phyloP scores from a whole-genome alignment of 2,113 vertebrate species.

The Pelodiscus sinensis region DNA sequence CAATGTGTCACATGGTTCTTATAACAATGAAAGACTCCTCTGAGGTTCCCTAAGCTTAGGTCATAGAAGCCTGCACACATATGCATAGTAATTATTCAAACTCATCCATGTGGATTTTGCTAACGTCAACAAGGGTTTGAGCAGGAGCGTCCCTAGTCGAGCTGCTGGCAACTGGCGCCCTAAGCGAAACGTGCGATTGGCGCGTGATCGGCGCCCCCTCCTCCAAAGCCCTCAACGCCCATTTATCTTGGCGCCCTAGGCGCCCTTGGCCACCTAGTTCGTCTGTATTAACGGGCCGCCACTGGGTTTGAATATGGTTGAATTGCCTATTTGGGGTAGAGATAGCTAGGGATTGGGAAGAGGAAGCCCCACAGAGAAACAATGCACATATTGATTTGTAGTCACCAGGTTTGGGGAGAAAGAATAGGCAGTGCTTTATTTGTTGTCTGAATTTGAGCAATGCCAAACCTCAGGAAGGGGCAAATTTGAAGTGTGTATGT shows the following conservation, averaged over 20 bases:
- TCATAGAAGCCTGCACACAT: not conserved
- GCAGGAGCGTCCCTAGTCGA: too few species aligned
- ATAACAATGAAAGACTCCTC: not conserved
- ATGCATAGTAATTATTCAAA: not conserved
- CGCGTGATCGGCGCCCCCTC: too few species aligned
- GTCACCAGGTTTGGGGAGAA: not conserved
- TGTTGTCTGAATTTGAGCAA: not conserved
- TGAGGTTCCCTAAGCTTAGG: not conserved
- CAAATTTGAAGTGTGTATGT: not conserved
- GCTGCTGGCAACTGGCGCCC: too few species aligned
- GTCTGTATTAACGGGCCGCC: too few species aligned
- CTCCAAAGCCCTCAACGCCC: too few species aligned
- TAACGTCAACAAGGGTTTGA: not conserved
- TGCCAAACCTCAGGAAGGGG: not conserved
- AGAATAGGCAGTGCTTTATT: not conserved
- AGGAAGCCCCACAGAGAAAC: not conserved
- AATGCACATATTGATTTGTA: not conserved
- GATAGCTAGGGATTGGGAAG: not conserved
- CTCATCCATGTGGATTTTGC: not conserved
- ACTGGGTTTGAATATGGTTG: not conserved
- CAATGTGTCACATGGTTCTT: not conserved
- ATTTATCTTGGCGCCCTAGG: too few species aligned
- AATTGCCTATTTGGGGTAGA: not conserved
- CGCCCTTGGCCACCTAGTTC: too few species aligned
- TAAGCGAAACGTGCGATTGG: too few species aligned